phyloP scores from a whole-genome alignment of 1,140 invertebrate species.

The Calliphora vicina region DNA sequence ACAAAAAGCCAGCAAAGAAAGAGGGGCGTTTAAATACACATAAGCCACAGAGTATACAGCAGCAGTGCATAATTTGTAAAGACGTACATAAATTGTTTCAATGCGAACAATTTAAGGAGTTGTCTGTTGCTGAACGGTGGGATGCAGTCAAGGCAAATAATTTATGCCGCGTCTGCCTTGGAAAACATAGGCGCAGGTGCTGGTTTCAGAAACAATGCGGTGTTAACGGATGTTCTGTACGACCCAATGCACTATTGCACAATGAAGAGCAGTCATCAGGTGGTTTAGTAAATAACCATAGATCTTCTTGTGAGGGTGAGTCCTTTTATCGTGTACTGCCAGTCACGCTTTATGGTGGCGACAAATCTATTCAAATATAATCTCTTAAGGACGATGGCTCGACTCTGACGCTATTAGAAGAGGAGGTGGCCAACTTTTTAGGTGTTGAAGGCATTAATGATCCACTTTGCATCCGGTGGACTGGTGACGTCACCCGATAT shows the following conservation, averaged over 20 bases:
- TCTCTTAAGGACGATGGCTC: slow-evolving; percentile 19
- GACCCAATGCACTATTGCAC: neutral
- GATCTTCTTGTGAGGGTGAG: neutral
- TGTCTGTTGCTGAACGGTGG: neutral
- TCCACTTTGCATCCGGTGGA: slow-evolving; percentile 23
- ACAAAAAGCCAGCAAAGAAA: neutral
- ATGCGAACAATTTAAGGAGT: neutral
- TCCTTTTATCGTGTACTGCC: neutral
- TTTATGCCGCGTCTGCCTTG: neutral
- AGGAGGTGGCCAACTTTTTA: neutral
- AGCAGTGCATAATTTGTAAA: neutral
- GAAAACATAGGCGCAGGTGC: neutral
- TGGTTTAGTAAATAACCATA: neutral
- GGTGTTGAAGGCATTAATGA: neutral
- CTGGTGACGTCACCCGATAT: neutral
- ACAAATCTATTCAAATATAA: neutral
- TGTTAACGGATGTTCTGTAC: neutral
- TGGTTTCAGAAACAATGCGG: neutral
- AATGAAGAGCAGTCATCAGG: neutral
- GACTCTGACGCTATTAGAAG: neutral
- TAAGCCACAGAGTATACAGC: neutral
- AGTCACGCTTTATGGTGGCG: neutral
- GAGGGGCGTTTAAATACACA: neutral
- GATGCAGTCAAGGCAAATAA: neutral
- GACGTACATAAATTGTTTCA: neutral